Percentiles rank a stretch among this genome's conserved stretches.
These are phyloP conservation scores for Phymastichus coffea DNA, from an alignment of 1,140 invertebrate species.

Conservation along the genomic window DNA sequence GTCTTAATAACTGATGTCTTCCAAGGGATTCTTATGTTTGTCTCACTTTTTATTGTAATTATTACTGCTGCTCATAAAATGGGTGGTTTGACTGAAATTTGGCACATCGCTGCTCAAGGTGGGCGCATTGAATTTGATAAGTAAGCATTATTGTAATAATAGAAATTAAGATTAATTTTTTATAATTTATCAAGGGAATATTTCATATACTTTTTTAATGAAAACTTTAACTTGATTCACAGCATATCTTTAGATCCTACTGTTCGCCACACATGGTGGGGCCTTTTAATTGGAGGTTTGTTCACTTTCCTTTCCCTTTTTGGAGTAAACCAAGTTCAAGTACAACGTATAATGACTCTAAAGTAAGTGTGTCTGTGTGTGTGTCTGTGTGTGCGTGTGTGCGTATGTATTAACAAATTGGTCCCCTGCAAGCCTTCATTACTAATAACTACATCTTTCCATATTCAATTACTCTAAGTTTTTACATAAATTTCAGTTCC, in stretches of 20 bases:
- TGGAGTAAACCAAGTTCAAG: constrained; percentile 82
- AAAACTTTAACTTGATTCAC: constrained; percentile 28
- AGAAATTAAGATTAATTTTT: not conserved
- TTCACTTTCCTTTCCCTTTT: constrained; percentile 78
- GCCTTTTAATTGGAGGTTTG: constrained; percentile 71
- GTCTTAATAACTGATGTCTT: constrained; percentile 87
- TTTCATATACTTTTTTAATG: not conserved
- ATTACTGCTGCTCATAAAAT: constrained; percentile 66
- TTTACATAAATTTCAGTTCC: not conserved
- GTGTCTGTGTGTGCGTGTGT: not conserved
- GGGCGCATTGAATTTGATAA: constrained; percentile 69
- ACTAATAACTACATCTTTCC: not conserved
- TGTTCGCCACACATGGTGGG: constrained; percentile 73
- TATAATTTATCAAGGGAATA: not conserved
- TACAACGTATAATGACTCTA: constrained; percentile 82
- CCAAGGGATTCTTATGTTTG: constrained; percentile 78
- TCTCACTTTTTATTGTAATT: constrained; percentile 72
- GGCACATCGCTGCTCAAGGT: constrained; percentile 65
- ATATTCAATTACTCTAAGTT: constrained; percentile 7
- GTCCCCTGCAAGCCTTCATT: not conserved
- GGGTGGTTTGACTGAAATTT: constrained; percentile 67
- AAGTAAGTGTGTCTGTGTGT: constrained; percentile 48
- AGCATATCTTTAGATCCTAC: constrained; percentile 70
- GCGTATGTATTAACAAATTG: too few relatives aligned
- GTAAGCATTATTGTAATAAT: constrained; percentile 50